phyloP scores from a whole-genome alignment of 2,113 vertebrate genomes.

The Vireo altiloquus region DNA sequence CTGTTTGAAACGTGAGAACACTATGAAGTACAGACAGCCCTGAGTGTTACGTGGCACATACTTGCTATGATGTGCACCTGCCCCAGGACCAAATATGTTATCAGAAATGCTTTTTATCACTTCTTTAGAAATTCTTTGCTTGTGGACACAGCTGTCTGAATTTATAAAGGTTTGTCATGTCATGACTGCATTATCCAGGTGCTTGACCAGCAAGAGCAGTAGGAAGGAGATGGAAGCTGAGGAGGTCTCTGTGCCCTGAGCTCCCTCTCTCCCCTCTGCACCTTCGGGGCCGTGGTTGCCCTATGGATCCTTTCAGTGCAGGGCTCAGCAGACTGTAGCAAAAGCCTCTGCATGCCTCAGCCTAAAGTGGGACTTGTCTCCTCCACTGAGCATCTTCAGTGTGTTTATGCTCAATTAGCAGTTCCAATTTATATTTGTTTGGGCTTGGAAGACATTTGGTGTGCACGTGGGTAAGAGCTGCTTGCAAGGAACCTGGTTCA shows the following conservation, averaged over 20 bases:
- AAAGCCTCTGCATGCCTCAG: neutral
- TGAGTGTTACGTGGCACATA: neutral
- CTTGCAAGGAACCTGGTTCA: neutral
- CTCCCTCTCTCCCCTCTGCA: neutral
- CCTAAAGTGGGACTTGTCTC: fast-evolving
- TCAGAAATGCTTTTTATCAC: neutral
- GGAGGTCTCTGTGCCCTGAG: neutral
- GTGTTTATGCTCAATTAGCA: neutral
- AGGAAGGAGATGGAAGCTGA: neutral
- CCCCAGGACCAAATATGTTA: neutral
- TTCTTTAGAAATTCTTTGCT: neutral
- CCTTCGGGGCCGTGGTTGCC: fast-evolving
- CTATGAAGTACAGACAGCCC: neutral
- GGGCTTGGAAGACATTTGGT: neutral
- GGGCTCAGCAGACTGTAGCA: fast-evolving
- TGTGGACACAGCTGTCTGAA: neutral
- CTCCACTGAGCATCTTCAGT: fast-evolving
- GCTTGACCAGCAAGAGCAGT: neutral
- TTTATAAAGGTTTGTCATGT: neutral
- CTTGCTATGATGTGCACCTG: neutral
- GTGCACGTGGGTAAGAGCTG: fast-evolving
- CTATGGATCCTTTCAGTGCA: fast-evolving
- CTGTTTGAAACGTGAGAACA: neutral
- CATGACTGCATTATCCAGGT: neutral
- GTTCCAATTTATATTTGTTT: neutral